Percentiles rank a stretch among this genome's conserved stretches.
Conservation (phyloP, 1,140 invertebrate species). For the Dendrolimus kikuchii region DNA sequence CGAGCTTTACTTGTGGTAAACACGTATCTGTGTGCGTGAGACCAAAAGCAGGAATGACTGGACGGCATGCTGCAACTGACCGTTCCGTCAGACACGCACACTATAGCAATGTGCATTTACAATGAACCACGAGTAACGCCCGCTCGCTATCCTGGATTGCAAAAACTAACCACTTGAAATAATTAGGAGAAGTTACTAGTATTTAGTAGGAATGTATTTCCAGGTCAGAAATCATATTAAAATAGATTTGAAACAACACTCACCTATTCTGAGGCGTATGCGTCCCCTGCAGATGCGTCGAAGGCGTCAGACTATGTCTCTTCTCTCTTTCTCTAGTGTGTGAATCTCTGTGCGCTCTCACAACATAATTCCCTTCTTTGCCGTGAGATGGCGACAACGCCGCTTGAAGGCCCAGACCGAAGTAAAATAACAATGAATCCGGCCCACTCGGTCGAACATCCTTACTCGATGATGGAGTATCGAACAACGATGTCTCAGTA, state of each 20-base stretch:
- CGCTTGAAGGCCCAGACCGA: conserved; percentile 53
- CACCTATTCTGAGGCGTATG: conserved; percentile 70
- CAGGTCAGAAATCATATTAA: not conserved
- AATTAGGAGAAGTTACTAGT: not conserved
- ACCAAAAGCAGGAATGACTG: too few relatives aligned
- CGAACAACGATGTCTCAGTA: conserved; percentile 35
- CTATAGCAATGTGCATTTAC: too few relatives aligned
- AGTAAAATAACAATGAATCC: conserved; percentile 44
- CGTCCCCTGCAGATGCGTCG: conserved; percentile 65
- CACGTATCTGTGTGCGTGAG: too few relatives aligned
- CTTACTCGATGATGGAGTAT: conserved; percentile 45
- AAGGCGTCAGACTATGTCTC: conserved; percentile 79
- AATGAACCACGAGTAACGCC: too few relatives aligned
- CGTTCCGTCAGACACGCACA: too few relatives aligned
- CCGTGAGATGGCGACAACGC: conserved; percentile 51
- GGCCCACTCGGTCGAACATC: conserved; percentile 36
- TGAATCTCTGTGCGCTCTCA: conserved; percentile 57
- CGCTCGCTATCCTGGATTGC: too few relatives aligned
- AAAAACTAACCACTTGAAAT: too few relatives aligned
- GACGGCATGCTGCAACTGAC: too few relatives aligned
- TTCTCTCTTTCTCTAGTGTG: conserved; percentile 74
- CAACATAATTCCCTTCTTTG: conserved; percentile 45
- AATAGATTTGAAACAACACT: conserved; percentile 10
- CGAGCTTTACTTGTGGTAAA: too few relatives aligned
- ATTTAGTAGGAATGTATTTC: not conserved